Percentiles rank a stretch among this genome's conserved stretches.
These are phyloP conservation scores for Spermophilus dauricus DNA, from an alignment of 2,113 vertebrate species.

Conservation along the genomic window DNA sequence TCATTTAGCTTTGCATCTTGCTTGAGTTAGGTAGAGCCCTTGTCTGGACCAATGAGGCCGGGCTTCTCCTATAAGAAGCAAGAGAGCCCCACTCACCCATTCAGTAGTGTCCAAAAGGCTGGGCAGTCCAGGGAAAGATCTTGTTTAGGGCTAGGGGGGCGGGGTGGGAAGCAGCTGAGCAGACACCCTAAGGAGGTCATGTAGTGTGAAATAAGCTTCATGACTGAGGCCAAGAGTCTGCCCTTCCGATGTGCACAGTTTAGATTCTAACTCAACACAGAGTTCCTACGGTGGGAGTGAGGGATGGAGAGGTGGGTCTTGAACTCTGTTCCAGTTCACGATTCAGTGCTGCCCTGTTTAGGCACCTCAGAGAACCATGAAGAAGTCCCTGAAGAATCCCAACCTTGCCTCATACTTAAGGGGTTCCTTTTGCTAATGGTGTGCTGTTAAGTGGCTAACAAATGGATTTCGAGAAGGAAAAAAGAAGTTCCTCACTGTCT, in stretches of 20 bases:
- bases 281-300: accelerated
- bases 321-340: neutral
- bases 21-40: neutral
- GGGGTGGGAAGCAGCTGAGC: neutral
- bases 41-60: neutral
- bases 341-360: neutral
- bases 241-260: neutral
- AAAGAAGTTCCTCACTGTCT: neutral
- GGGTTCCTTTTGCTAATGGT: neutral
- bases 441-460: neutral
- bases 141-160: neutral
- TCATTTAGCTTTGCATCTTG: neutral
- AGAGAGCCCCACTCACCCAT: neutral
- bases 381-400: neutral
- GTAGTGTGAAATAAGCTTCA: neutral
- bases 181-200: neutral
- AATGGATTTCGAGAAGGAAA: constrained; percentile 2
- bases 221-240: neutral
- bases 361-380: neutral
- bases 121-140: neutral
- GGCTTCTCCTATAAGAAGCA: neutral
- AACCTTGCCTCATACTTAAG: neutral
- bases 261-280: neutral
- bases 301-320: neutral
- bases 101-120: neutral